Evolutionary conservation across 64 coral and sea anemone genomes (phyloP), one percentile per base, ranked within the genome.

Genomic region (Porites australiensis): DNA sequence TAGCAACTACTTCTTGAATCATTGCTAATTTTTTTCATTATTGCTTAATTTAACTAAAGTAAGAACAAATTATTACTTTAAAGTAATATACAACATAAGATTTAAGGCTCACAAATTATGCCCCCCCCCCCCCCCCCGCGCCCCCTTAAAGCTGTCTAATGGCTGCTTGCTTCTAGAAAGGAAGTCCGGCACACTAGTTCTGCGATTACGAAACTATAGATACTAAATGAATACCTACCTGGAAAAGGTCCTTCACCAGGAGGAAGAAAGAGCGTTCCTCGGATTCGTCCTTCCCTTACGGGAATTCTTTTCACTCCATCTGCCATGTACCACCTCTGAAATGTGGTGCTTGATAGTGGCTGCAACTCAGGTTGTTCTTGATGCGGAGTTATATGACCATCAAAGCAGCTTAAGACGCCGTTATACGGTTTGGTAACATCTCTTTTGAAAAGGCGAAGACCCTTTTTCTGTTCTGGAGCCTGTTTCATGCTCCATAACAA

Each of bases 401-500:
- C 77, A 45, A 89, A 79, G 22, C 89, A 66, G 50, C 64, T 80
- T 7, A 94, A 13, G 45, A 75, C 89, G 16, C 90, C 23, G 44
- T 59, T 53, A 78, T 86, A 86, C 18, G 93, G 93, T 23, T 64
- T 90, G 5, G 79, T 90, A 50, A 94, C 93, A 6, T 94, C 88
- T 14, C 72, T 82, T 44, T 94, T 94, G 44, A 45, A 46, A 53
- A 94, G 71, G 22, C 87, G 68, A 48, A 70, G 50, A 2, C 88
- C 87, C 11, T 88, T 88, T 72, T 46, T 64, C 19, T 90, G 79
- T 18, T 72, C 88, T 2, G 61, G 58, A 45, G 44, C 71, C 8
- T 78, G 87, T 61, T 89, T 66, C 77, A 94, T 65, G 50, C 62
- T 76, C 92, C 92, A 94, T 51, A 94, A 43, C n/a, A 94, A 83